phyloP scores from a whole-genome alignment of 2,797 vertebrate species.

The Oreortyx pictus region DNA sequence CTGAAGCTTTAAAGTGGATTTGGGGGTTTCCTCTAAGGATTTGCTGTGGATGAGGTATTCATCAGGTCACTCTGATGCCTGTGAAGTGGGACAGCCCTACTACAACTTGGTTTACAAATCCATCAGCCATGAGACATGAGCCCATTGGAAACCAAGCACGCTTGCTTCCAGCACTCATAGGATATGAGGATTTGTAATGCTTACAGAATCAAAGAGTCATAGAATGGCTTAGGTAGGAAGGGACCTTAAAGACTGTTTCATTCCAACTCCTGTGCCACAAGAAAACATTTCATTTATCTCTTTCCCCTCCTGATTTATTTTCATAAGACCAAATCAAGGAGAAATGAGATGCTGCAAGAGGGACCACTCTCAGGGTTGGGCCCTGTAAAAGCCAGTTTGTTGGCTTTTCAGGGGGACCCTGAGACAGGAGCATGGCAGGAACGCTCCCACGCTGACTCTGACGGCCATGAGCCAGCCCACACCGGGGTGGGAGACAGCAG shows the following conservation, averaged over 20 bases:
- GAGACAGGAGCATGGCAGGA: not conserved
- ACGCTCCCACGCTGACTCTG: accelerated
- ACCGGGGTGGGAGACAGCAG: not conserved
- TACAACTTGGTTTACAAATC: not conserved
- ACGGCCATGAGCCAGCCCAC: not conserved
- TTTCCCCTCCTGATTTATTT: not conserved
- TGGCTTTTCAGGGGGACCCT: not conserved
- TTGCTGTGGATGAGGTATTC: not conserved
- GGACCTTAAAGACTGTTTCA: too few relatives aligned
- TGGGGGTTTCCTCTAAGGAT: not conserved
- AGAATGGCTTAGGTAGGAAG: too few relatives aligned
- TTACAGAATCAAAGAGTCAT: not conserved
- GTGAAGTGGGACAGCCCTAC: not conserved
- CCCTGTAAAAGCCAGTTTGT: not conserved
- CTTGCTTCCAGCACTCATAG: not conserved
- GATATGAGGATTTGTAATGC: not conserved
- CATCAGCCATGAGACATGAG: accelerated
- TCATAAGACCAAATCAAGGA: not conserved
- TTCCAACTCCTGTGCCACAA: not conserved
- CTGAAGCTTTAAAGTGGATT: too few relatives aligned
- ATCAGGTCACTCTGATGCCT: not conserved
- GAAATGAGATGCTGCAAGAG: not conserved
- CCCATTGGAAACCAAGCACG: not conserved
- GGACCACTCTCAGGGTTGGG: not conserved
- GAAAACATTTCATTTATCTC: not conserved